Evolutionary conservation across 2,797 vertebrate species (phyloP), one percentile per base, ranked within the genome.

Genomic region (Sebastes itinus): DNA sequence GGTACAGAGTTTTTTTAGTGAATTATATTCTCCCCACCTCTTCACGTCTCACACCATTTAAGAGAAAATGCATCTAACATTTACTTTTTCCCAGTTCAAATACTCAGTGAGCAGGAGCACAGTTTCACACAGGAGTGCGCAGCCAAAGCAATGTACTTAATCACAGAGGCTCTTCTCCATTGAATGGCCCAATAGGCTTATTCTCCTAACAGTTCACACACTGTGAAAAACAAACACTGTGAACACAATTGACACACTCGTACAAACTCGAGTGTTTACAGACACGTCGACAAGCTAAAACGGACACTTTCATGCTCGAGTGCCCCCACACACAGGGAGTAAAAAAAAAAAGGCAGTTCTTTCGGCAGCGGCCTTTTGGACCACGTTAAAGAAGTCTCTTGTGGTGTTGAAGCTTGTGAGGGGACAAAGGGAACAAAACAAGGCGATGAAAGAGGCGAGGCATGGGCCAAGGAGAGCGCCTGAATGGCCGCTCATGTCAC

Each of bases 381-480:
- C 32, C 65, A 4, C 68, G 67, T 74, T 58, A 77, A 91, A 91
- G 70, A 77, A 69, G 52, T 66, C 80, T 84, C 42, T 87, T 79
- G 81, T 88, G 74, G 64, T 70, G 55, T 71, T 12, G 23, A 81
- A 46, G 72, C 70, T 78, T 80, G 55, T 80, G 78, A 79, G 66
- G 73, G 74, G 72, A 86, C 83, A 83, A 87, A 87, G 56, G 75
- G 71, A 83, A 89, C 87, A 86, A 92, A 91, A 87, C 65, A 25
- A 54, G 68, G 69, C 32, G 2, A 66, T 87, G 63, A 88, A 93
- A 80, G 87, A 83, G 60, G 52, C 16, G 9, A 77, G 64, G 62
- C 77, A 66, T n/a, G 8, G 66, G 78, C 73, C 66, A 71, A 75
- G 62, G 54, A 86, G 79, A 42, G 64, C 5, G 56, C 14, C 72